phyloP scores from a whole-genome alignment of 1,140 invertebrate genomes.

The Bombus pascuorum region DNA sequence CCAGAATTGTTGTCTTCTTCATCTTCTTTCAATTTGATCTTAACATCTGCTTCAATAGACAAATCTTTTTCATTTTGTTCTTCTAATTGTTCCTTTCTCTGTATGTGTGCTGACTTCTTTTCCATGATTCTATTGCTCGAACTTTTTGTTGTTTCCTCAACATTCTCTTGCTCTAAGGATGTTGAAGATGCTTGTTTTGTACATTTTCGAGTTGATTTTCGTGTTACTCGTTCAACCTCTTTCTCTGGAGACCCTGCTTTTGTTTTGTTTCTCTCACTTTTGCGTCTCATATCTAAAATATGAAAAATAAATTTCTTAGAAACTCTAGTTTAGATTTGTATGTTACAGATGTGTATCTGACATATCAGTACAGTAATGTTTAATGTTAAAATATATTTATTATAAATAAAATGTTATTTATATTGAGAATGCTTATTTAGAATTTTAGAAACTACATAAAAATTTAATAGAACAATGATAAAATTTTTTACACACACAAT shows the following conservation, averaged over 20 bases:
- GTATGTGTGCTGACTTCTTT: constrained; percentile 43
- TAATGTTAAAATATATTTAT: too few relatives aligned
- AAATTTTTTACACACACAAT: too few relatives aligned
- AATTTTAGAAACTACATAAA: too few relatives aligned
- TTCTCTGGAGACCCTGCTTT: constrained; percentile 79
- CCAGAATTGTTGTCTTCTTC: constrained; percentile 68
- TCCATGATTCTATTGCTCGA: constrained; percentile 57
- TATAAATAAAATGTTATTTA: too few relatives aligned
- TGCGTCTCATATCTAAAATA: constrained; percentile 78
- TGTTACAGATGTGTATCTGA: too few relatives aligned
- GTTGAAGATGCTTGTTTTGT: constrained; percentile 74
- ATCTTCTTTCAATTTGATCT: constrained; percentile 62
- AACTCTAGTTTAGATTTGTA: neutral
- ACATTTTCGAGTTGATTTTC: constrained; percentile 77
- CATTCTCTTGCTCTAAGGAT: constrained; percentile 75
- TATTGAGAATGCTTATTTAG: too few relatives aligned
- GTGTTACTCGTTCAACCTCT: constrained; percentile 77
- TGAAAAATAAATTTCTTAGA: neutral
- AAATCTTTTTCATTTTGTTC: constrained; percentile 52
- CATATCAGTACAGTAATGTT: too few relatives aligned
- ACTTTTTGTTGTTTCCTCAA: constrained; percentile 52
- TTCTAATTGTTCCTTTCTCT: constrained; percentile 48
- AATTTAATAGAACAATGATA: too few relatives aligned
- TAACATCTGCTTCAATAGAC: constrained; percentile 62
- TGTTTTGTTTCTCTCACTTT: constrained; percentile 81